Conservation (phyloP, 64 coral and sea anemone genomes). For the Montipora efflorescens region DNA sequence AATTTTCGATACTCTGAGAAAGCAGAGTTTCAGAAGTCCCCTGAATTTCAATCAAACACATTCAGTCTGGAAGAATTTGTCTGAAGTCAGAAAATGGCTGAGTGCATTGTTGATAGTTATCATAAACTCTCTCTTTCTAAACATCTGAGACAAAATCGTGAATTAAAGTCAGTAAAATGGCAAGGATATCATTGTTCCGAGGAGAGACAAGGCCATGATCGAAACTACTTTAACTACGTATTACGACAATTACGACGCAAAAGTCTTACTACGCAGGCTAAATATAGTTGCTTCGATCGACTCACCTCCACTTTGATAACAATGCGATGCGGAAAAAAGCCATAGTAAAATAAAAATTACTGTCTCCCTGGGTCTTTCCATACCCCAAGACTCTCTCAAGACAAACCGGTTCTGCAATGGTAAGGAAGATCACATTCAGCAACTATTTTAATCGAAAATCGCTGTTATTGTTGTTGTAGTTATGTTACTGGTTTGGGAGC, state of each 20-base stretch:
- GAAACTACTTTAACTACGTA: not conserved
- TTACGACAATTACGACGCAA: slow-evolving; percentile 15
- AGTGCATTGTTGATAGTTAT: not conserved
- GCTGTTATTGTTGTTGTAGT: not conserved
- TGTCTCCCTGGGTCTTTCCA: not conserved
- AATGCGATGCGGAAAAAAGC: not conserved
- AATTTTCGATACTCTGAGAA: not conserved
- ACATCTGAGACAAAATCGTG: not conserved
- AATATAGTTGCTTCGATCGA: not conserved
- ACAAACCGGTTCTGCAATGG: not conserved
- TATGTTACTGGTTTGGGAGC: not conserved
- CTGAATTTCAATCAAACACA: not conserved
- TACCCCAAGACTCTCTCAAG: slow-evolving; percentile 10
- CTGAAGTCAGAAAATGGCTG: no score
- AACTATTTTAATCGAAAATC: slow-evolving; percentile 1
- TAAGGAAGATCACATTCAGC: slow-evolving; percentile 36
- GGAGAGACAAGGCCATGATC: not conserved
- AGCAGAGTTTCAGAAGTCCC: no score
- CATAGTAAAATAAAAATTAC: slow-evolving; percentile 16
- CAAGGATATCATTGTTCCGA: not conserved
- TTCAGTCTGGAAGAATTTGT: no score
- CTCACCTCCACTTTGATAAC: slow-evolving; percentile 39
- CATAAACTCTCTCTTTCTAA: not conserved
- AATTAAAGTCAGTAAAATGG: slow-evolving; percentile 17
- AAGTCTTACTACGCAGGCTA: not conserved